These are phyloP conservation scores for Caenorhabditis sp. DNA, from an alignment of 2,888 invertebrate genomes.

Conservation along the genomic window DNA sequence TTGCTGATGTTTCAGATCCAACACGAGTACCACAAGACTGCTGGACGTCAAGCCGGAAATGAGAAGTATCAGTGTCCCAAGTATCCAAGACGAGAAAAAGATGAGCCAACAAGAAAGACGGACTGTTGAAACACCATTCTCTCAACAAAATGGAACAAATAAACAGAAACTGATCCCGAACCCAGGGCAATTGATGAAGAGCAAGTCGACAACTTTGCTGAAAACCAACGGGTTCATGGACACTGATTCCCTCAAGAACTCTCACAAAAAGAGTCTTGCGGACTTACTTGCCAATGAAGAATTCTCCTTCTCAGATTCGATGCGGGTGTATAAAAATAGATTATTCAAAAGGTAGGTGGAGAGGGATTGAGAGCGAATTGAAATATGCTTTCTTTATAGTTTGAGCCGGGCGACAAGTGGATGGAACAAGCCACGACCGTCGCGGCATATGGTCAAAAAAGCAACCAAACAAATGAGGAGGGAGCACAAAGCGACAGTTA, in stretches of 20 bases:
- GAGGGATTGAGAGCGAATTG: too few relatives aligned
- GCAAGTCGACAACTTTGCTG: constrained; percentile 62
- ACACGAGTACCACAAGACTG: constrained; percentile 49
- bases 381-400: constrained; percentile 18
- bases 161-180: constrained; percentile 58
- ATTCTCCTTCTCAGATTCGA: constrained; percentile 67
- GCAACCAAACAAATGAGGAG: constrained; percentile 85
- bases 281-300: constrained; percentile 59
- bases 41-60: constrained; percentile 63
- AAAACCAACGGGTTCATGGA: constrained; percentile 64
- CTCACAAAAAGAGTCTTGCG: constrained; percentile 55
- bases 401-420: constrained; percentile 72
- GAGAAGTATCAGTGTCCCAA: constrained; percentile 60
- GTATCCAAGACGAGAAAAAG: constrained; percentile 63
- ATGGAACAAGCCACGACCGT: constrained; percentile 73
- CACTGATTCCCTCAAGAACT: constrained; percentile 33
- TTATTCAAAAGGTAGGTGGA: constrained; percentile 70
- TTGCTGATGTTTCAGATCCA: constrained; percentile 35
- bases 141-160: constrained; percentile 42
- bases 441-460: constrained; percentile 81
- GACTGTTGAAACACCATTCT: constrained; percentile 17
- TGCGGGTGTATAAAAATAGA: constrained; percentile 71
- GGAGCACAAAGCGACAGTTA: constrained; percentile 98
- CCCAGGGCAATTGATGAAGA: constrained; percentile 57
- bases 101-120: constrained; percentile 7